Base-by-base conservation (phyloP, 2,888 invertebrate genomes). In the Melanotus villosus region DNA sequence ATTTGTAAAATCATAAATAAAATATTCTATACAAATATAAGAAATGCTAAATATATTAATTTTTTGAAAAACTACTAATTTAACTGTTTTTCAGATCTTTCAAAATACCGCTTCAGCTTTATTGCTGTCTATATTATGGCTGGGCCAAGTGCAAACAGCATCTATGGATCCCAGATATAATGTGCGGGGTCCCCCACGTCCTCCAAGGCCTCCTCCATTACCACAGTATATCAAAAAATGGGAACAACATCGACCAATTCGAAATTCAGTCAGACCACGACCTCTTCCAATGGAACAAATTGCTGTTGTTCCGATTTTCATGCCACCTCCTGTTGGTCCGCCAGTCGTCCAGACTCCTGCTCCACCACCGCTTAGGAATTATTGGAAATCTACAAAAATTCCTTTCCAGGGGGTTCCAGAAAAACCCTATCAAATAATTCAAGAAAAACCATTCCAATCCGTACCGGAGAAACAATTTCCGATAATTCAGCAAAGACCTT, bases 171-270 rank as follows among this genome's bases (percentile, higher is more conserved):
- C 54, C 41, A 57, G 67, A 23, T 72, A 69, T 12, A 72, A 69
- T 16, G 30, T 34, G 32, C 79, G 85, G 65, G 81, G 84, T 38
- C 84, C 84, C 2, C 80, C 82, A 26, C 80, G 78, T 9, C 80
- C 80, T 9, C 80, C 80, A 16, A 77, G 80, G 16, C 78, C 80
- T 18, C 80, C 80, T 1, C 80, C 79, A 32, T 70, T 77, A 10
- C 80, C 77, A 18, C 76, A 78, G 12, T 82, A 79, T 57, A 75
- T 84, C 7, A 81, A 80, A 60, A 82, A 82, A 76, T 80, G 81
- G 62, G 66, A 70, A 41, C 66, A 67, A 45, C 26, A 26, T 30
- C 21, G 58, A 34, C 65, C 62, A n/a, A 23, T 21, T 10, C 38
- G 70, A 19, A 79, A 56, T n/a, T 41, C 68, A 10, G 23, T 30